A percentile compares a stretch with the other conserved stretches of the same genome.
phyloP scores from a whole-genome alignment of 2,888 invertebrate genomes.

The Galerucella calmariensis region DNA sequence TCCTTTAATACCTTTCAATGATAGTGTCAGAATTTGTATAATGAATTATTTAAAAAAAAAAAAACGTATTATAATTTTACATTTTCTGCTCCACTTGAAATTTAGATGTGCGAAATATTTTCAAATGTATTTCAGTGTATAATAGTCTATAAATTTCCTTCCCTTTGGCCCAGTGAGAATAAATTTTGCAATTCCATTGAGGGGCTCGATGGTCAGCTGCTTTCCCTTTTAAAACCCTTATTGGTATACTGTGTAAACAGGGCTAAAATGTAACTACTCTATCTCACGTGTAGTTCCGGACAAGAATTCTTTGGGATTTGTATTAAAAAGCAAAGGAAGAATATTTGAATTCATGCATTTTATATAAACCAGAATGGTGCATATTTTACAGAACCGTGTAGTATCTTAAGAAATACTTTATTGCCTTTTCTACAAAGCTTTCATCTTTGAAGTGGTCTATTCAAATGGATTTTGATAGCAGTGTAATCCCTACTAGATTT shows the following conservation, averaged over 20 bases:
- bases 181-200: slow-evolving; percentile 63
- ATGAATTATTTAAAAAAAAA: no score
- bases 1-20: no score
- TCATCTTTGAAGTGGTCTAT: no score
- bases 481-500: no score
- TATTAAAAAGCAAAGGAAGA: slow-evolving; percentile 18
- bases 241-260: slow-evolving; percentile 67
- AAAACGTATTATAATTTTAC: no score
- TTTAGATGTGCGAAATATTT: no score
- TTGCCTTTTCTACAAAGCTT: no score
- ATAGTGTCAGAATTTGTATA: no score
- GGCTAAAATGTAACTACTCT: slow-evolving; percentile 42
- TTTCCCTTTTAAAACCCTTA: slow-evolving; percentile 61
- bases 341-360: slow-evolving; percentile 40
- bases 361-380: slow-evolving; percentile 11
- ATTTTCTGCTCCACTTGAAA: no score
- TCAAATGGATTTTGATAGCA: no score
- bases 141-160: slow-evolving; percentile 34
- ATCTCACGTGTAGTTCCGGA: slow-evolving; percentile 29
- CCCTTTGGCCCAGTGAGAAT: slow-evolving; percentile 48
- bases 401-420: neutral
- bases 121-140: slow-evolving; percentile 19
- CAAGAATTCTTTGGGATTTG: slow-evolving; percentile 31
- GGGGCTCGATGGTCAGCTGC: slow-evolving; percentile 62
- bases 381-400: neutral